Evolutionary conservation across 23 tunicate species (phyloP).

Genomic region (Halocynthia aurantium): DNA sequence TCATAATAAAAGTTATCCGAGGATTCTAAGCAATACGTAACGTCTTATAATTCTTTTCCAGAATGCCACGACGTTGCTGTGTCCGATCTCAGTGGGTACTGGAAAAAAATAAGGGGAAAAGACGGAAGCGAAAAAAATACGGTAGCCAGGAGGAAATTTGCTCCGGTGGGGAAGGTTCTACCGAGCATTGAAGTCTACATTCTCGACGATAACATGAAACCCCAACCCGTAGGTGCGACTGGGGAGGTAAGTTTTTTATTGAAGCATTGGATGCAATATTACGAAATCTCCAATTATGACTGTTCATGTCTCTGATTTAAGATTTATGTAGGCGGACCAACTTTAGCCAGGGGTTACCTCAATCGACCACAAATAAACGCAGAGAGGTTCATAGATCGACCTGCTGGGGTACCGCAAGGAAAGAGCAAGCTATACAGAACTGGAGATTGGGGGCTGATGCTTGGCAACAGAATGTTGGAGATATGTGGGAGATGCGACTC

Average conservation of each 20-base stretch:
- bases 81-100: conserved; percentile 46
- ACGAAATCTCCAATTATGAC: neutral
- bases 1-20: neutral
- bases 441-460: conserved; percentile 92
- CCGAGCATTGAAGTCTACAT: conserved; percentile 70
- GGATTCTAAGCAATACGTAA: neutral
- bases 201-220: conserved; percentile 54
- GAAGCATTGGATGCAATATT: neutral
- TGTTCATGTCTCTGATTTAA: neutral
- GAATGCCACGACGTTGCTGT: conserved; percentile 93
- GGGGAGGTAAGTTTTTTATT: conserved; percentile 58
- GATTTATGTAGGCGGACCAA: conserved; percentile 96
- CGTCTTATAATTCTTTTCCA: neutral
- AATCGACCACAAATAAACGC: conserved; percentile 76
- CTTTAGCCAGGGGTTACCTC: conserved; percentile 83
- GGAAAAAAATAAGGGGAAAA: conserved; percentile 1
- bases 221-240: conserved; percentile 77
- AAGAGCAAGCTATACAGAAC: conserved; percentile 56
- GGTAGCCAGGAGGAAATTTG: conserved; percentile 45
- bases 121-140: conserved; percentile 2
- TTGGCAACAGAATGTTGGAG: conserved; percentile 56
- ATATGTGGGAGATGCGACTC: conserved; percentile 95
- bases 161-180: conserved; percentile 74
- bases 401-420: neutral
- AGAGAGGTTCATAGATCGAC: conserved; percentile 40